A percentile compares a stretch with the other conserved stretches of the same genome.
Conservation (phyloP, 2,888 invertebrate species). For the Byasa hedistus region DNA sequence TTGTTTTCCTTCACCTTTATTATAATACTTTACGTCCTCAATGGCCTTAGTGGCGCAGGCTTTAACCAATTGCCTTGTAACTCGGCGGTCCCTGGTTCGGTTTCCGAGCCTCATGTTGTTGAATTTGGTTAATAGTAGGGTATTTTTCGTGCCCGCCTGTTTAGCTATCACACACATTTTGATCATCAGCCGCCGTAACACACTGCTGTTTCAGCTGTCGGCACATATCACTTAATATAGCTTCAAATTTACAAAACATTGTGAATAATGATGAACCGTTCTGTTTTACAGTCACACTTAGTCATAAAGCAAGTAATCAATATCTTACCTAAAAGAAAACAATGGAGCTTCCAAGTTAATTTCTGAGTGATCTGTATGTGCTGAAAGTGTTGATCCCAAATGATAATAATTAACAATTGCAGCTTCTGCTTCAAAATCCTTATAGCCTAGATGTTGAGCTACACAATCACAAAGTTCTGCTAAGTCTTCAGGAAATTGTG, state of each 20-base stretch:
- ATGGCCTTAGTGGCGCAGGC: too few relatives aligned
- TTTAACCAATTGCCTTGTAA: too few relatives aligned
- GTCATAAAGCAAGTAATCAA: neutral
- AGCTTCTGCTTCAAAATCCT: slow-evolving; percentile 89
- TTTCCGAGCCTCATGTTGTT: too few relatives aligned
- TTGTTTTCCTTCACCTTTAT: neutral
- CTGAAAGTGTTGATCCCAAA: slow-evolving; percentile 93
- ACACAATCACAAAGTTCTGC: slow-evolving; percentile 82
- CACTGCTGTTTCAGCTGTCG: too few relatives aligned
- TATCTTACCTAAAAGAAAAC: slow-evolving; percentile 90
- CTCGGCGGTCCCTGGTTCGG: too few relatives aligned
- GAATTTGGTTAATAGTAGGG: too few relatives aligned
- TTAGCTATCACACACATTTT: too few relatives aligned
- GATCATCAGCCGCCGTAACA: too few relatives aligned
- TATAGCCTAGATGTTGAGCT: slow-evolving; percentile 79
- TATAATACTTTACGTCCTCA: neutral
- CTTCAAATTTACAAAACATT: too few relatives aligned
- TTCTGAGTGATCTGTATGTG: slow-evolving; percentile 98
- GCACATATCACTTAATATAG: too few relatives aligned
- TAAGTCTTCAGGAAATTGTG: slow-evolving; percentile 87
- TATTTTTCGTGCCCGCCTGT: too few relatives aligned
- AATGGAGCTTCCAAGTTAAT: slow-evolving; percentile 91
- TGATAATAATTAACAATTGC: slow-evolving; percentile 98
- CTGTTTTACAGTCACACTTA: neutral
- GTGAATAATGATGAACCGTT: too few relatives aligned